Evolutionary conservation across 2,888 invertebrate genomes (phyloP), one percentile per base, ranked within the genome.

Genomic region (Scaptomyza polygonia): DNA sequence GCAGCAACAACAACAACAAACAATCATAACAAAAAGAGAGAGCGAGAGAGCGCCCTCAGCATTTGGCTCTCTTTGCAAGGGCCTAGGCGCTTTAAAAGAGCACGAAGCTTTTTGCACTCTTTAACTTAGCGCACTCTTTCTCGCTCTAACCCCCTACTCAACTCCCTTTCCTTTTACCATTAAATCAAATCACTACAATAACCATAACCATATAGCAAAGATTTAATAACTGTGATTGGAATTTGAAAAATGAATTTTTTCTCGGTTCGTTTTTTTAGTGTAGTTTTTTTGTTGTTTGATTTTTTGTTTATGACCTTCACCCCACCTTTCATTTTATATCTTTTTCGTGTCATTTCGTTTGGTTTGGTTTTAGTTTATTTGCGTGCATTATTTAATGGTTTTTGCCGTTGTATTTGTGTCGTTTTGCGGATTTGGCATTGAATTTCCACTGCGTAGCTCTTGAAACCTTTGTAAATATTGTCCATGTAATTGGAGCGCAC

Each of bases 201-300:
- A 82, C 87, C 87, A 81, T 82, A 82, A 82, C 85, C 82, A 87
- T 82, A 82, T 82, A 87, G 82, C 82, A 81, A 87, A 85, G 82
- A 82, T 82, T 82, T 82, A 82, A 82, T 82, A 82, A 82, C 82
- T 82, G 82, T 87, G 82, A 82, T 82, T 82, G 82, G 79, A 73
- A 87, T 82, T 82, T 82, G 87, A 82, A 87, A 82, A 82, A 82
- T 82, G 82, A 86, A 84, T 81, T 81, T 79, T 67, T 77, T 53
- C 52, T 65, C 65, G 48, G 51, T 59, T 63, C n/a, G 43, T 18
- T 30, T 51, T 54, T 71, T 52, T 51, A 43, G 61, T 83, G 59
- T 63, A 48, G 58, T 57, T 25, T 67, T 32, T 51, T 54, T 54
- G n/a, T n/a, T n/a, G n/a, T n/a, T n/a, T n/a, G n/a, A n/a, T 43